Base-by-base conservation (phyloP, 2,797 vertebrate species). In the Sciaenops ocellatus region DNA sequence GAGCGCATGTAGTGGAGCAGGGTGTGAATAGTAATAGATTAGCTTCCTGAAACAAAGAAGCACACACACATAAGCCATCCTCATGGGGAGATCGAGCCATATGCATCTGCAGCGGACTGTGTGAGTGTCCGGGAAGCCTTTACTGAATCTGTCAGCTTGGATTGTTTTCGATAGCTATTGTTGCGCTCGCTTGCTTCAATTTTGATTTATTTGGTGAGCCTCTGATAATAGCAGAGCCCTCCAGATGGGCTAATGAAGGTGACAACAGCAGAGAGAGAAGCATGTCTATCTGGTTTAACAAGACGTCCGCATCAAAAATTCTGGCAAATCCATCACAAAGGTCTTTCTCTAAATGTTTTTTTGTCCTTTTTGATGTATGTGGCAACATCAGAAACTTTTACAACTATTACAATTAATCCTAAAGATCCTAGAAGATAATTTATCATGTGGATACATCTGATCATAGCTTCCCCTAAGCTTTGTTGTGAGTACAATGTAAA, bases 11-110 rank as follows among this genome's bases (percentile, higher is more conserved):
- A 85, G 87, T 81, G 69, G 76, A 78, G 89, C 80, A 82, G 85
- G 76, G 87, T 89, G 90, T 90, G 89, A 91, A 93, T 89, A 78
- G 90, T 89, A 90, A 93, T 93, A 89, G 88, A 94, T 93, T 91
- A 90, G 86, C 87, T 89, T 81, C 51, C 61, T 68, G 84, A 86
- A 89, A 92, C 88, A 91, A 88, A 85, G 79, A 85, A n/a, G 64
- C 52, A 48, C 64, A 84, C 70, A 56, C 65, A 83, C 59, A 71
- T 48, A 3, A 47, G 55, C 68, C 69, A 16, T 84, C 61, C 80
- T 85, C 74, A 44, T 47, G 67, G 86, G 85, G 78, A 75, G 73
- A 41, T 7, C 4, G 13, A 77, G 81, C 83, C 85, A 75, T 73
- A 63, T 68, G 79, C 78, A 81, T 90, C 79, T 86, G 85, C 83